A percentile compares a stretch with the other conserved stretches of the same genome.
These are phyloP conservation scores for Scylla paramamosain DNA, from an alignment of 1,140 invertebrate species.

Conservation along the genomic window DNA sequence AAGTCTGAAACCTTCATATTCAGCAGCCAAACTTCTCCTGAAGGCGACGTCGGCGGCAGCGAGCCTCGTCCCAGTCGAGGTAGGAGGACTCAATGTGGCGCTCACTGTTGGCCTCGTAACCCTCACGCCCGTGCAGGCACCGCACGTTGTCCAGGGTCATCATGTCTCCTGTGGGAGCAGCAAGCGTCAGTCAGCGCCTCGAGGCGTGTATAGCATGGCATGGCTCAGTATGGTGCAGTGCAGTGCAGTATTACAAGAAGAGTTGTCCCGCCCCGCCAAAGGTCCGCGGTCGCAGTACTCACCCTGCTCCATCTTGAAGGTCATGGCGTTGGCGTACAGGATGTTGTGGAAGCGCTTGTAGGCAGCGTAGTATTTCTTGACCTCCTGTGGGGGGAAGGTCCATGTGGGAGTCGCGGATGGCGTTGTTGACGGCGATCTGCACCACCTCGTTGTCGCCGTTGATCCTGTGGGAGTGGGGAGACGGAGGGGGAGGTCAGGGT, in stretches of 20 bases:
- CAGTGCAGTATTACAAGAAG: neutral
- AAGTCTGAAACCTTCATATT: neutral
- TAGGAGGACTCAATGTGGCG: constrained; percentile 63
- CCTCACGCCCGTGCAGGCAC: constrained; percentile 56
- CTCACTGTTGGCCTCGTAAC: constrained; percentile 30
- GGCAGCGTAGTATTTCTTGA: constrained; percentile 85
- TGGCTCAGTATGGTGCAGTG: too few relatives aligned
- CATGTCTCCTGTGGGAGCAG: constrained; percentile 41
- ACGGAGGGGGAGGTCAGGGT: neutral
- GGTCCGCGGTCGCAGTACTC: constrained; percentile 47
- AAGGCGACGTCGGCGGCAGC: constrained; percentile 58
- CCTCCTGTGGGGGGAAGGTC: constrained; percentile 83
- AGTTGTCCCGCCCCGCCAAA: neutral
- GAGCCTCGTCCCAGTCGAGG: constrained; percentile 64
- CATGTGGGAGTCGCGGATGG: constrained; percentile 85
- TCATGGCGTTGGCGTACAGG: constrained; percentile 83
- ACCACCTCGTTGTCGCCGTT: constrained; percentile 82
- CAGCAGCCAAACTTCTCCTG: constrained; percentile 29
- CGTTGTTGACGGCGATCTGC: constrained; percentile 85
- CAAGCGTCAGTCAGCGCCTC: neutral
- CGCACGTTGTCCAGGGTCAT: constrained; percentile 64
- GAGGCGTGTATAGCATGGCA: too few relatives aligned
- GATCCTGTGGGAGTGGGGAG: neutral
- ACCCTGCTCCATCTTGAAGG: constrained; percentile 85
- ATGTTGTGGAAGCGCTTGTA: constrained; percentile 81